These are phyloP conservation scores for Helarctos malayanus DNA, from an alignment of 2,797 vertebrate species.

Conservation along the genomic window DNA sequence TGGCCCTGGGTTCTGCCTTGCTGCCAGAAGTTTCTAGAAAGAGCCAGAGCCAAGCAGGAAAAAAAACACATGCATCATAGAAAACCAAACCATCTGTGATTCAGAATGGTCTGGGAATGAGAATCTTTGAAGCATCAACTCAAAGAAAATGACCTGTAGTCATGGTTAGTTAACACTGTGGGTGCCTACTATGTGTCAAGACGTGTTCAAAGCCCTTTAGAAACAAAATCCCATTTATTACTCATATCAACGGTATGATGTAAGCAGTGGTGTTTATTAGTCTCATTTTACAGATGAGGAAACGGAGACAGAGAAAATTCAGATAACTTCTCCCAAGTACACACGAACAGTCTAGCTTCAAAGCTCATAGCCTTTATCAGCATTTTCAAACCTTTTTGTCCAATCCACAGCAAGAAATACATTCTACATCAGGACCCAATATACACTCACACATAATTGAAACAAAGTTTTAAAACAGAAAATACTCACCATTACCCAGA, in stretches of 20 bases:
- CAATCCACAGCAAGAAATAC: conserved; percentile 26
- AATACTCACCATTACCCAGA: not conserved
- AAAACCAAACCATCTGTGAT: conserved; percentile 36
- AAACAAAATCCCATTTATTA: not conserved
- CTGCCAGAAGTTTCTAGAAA: conserved; percentile 51
- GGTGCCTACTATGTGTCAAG: not conserved
- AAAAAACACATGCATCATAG: not conserved
- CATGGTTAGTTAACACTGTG: not conserved
- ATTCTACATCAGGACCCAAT: not conserved
- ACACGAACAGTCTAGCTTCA: not conserved
- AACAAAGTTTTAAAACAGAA: not conserved
- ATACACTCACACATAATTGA: not conserved
- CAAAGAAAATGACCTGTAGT: conserved; percentile 12
- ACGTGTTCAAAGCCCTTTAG: not conserved
- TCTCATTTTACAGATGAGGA: not conserved
- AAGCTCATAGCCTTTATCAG: not conserved
- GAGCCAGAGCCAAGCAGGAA: not conserved
- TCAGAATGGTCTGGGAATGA: not conserved
- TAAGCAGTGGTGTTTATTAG: not conserved
- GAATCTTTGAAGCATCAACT: not conserved
- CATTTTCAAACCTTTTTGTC: not conserved
- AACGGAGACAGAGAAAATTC: conserved; percentile 42
- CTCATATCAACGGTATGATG: not conserved
- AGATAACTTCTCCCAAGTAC: conserved; percentile 33
- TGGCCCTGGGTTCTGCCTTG: not conserved